Percentiles rank a stretch among this genome's conserved stretches.
phyloP scores from a whole-genome alignment of 2,113 vertebrate species.

The Bufo gargarizans region DNA sequence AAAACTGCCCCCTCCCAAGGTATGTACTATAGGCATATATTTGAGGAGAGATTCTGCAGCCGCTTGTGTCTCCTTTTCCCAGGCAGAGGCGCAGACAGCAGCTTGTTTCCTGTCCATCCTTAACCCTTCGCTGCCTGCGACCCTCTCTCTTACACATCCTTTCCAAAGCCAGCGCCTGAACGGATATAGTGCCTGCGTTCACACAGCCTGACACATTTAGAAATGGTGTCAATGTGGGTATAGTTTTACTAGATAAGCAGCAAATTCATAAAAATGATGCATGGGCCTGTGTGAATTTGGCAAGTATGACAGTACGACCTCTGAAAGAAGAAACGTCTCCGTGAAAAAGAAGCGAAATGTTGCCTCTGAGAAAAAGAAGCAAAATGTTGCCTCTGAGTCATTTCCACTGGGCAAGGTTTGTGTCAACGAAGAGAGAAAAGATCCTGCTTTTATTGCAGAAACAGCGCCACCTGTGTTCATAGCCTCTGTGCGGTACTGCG shows the following conservation, averaged over 20 bases:
- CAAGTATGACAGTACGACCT: neutral
- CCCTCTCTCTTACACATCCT: slow-evolving; percentile 14
- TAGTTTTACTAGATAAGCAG: neutral
- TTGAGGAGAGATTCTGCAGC: slow-evolving; percentile 2
- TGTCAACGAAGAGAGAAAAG: neutral
- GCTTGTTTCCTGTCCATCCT: slow-evolving; percentile 53
- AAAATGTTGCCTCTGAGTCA: no score
- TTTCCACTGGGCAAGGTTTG: neutral
- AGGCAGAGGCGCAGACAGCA: slow-evolving; percentile 15
- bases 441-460: neutral
- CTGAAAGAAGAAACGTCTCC: neutral
- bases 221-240: neutral
- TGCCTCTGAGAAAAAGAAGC: no score
- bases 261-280: neutral
- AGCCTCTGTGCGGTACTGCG: neutral
- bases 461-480: neutral
- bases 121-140: slow-evolving; percentile 61
- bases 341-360: neutral
- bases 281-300: neutral
- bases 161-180: neutral
- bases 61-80: slow-evolving; percentile 32
- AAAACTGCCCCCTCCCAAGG: slow-evolving; percentile 40
- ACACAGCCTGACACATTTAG: neutral
- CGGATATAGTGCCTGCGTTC: neutral
- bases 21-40: slow-evolving; percentile 37